These are phyloP conservation scores for Prolemur simus DNA, from an alignment of 2,113 vertebrate genomes.

Conservation along the genomic window DNA sequence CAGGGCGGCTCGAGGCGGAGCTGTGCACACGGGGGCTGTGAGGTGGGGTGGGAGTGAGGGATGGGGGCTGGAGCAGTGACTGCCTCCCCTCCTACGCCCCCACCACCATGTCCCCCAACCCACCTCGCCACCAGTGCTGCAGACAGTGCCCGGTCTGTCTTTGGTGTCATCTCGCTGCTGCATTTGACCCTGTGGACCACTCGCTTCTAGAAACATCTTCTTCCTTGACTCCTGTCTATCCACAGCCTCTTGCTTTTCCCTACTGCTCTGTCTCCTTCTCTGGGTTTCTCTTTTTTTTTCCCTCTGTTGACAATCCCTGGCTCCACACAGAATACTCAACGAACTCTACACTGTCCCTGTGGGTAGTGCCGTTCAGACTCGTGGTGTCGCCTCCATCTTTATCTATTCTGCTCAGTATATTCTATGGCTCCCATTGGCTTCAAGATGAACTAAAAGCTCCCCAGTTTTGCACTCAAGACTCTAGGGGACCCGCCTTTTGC, in stretches of 20 bases:
- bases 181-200: background rate
- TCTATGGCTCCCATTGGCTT: background rate
- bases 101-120: no score
- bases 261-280: background rate
- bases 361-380: background rate
- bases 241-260: background rate
- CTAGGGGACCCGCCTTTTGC: background rate
- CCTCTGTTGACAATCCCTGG: background rate
- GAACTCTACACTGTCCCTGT: background rate
- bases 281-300: background rate
- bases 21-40: fast-evolving
- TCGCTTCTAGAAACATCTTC: background rate
- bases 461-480: background rate
- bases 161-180: background rate
- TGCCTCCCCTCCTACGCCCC: background rate
- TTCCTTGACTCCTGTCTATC: background rate
- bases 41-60: background rate
- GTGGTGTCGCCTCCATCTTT: background rate
- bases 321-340: background rate
- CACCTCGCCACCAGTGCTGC: background rate
- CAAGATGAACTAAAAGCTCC: background rate
- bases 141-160: background rate
- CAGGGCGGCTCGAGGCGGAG: background rate
- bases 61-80: background rate
- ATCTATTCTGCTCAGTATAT: background rate